Evolutionary conservation across 1,140 invertebrate species (phyloP), one percentile per base, ranked within the genome.

Genomic region (Pseudomyrmex dendroicus): DNA sequence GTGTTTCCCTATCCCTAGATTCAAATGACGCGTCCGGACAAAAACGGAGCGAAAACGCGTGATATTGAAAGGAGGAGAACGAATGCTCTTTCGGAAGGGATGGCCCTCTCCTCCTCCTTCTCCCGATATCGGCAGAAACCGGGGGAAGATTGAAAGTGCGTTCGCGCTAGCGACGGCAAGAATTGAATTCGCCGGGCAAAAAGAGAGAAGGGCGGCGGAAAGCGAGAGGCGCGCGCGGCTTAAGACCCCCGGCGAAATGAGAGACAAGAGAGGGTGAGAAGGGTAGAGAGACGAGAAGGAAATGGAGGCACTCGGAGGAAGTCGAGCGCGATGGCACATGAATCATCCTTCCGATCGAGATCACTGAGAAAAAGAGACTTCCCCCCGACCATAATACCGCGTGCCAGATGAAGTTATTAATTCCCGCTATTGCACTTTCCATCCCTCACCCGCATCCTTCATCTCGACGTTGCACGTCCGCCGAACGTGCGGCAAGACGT

Each of bases 101-200:
- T 25, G 25, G 25, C 3, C 35, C 35, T 35, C 35, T 35, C 35
- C 5, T 5, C 5, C 35, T 35, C 35, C 5, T 7, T 3, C 35
- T 35, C 46, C 66, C 76, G 63, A 50, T 85, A 67, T 84, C 74
- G 89, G 50, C 86, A 86, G 85, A 88, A 85, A 10, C 56, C 67
- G 84, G 70, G 73, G 73, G 85, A 90, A 91, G 90, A 92, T 92
- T 91, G 90, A 89, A 89, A 91, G 87, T 90, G 86, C 88, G 89
- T 91, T 84, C 85, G 83, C 72, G 2, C 61, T 86, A 83, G 35
- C 84, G 86, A 64, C 86, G 85, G 88, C 87, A 90, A 91, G 90
- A 90, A 91, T 90, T 89, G 89, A 91, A 91, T 91, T 87, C 84
- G 89, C 62, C n/a, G 85, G 22, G 61, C 20, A 62, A 63, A 73